Evolutionary conservation across 2,888 invertebrate genomes (phyloP).

Genomic region (Busseola fusca): DNA sequence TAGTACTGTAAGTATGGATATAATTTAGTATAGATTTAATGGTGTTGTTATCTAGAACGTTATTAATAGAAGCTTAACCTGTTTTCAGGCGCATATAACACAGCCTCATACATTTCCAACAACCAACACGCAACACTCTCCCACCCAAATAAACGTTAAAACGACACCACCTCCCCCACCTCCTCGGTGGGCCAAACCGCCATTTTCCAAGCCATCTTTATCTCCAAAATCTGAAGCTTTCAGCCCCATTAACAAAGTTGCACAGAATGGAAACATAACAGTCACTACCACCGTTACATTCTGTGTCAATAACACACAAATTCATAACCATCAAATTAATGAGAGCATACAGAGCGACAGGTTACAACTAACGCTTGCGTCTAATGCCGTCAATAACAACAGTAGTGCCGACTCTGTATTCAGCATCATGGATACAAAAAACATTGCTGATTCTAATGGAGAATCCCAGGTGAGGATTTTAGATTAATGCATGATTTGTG

Average conservation of each 20-base stretch:
- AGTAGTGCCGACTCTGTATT: constrained; percentile 78
- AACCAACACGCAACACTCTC: constrained; percentile 81
- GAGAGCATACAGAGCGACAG: constrained; percentile 85
- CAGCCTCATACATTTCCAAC: constrained; percentile 87
- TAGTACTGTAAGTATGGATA: constrained; percentile 83
- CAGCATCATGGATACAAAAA: constrained; percentile 79
- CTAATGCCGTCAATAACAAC: constrained; percentile 86
- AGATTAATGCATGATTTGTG: constrained; percentile 71
- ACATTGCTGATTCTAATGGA: constrained; percentile 78
- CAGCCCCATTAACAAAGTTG: constrained; percentile 83
- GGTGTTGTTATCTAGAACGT: constrained; percentile 71
- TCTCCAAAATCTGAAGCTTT: constrained; percentile 86
- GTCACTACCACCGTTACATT: constrained; percentile 96
- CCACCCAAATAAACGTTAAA: constrained; percentile 79
- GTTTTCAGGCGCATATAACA: constrained; percentile 89
- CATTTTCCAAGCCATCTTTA: constrained; percentile 85
- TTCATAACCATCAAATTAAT: constrained; percentile 87
- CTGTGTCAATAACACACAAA: constrained; percentile 91
- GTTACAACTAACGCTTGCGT: constrained; percentile 88
- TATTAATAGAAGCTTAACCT: constrained; percentile 79
- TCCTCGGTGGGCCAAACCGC: constrained; percentile 95
- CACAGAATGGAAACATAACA: constrained; percentile 92
- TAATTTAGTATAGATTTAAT: constrained; percentile 51
- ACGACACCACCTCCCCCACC: constrained; percentile 95
- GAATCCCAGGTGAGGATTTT: constrained; percentile 82